A percentile compares a stretch with the other conserved stretches of the same genome.
Conservation (phyloP, 2,113 vertebrate genomes). For the Leptobrachium ailaonicum region DNA sequence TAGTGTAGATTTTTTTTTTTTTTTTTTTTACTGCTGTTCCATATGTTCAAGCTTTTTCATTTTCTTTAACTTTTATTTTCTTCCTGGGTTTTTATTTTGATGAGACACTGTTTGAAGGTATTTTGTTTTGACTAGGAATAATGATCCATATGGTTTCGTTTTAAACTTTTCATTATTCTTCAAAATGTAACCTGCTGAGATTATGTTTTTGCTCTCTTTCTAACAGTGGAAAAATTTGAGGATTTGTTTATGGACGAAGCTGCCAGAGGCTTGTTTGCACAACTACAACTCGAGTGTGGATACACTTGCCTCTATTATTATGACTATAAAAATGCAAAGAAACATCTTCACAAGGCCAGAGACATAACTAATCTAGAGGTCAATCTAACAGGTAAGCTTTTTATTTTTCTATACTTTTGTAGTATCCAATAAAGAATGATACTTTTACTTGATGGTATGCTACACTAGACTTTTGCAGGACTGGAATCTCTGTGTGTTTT, state of each 20-base stretch:
- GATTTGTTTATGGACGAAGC: slow-evolving; percentile 62
- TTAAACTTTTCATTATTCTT: not conserved
- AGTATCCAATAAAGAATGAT: too few relatives aligned
- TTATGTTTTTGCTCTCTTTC: slow-evolving; percentile 52
- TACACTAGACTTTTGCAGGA: too few relatives aligned
- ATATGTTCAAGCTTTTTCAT: too few relatives aligned
- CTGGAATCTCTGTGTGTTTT: too few relatives aligned
- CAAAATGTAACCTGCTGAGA: not conserved
- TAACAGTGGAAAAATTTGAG: slow-evolving; percentile 73
- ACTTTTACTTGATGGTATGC: too few relatives aligned
- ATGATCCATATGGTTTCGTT: not conserved
- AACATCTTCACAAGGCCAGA: slow-evolving; percentile 75
- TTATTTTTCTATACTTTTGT: too few relatives aligned
- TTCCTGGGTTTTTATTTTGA: too few relatives aligned
- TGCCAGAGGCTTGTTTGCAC: slow-evolving; percentile 74
- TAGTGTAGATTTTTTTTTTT: too few relatives aligned
- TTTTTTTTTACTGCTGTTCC: too few relatives aligned
- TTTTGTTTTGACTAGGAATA: not conserved
- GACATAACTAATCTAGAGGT: slow-evolving; percentile 77
- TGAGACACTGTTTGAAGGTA: not conserved
- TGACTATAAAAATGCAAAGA: slow-evolving; percentile 85
- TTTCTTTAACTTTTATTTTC: too few relatives aligned
- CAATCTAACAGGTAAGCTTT: slow-evolving; percentile 79
- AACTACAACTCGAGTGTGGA: slow-evolving; percentile 90
- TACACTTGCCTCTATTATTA: slow-evolving; percentile 84